Evolutionary conservation across 2,113 vertebrate genomes (phyloP), one percentile per base, ranked within the genome.

Genomic region (Natator depressus): DNA sequence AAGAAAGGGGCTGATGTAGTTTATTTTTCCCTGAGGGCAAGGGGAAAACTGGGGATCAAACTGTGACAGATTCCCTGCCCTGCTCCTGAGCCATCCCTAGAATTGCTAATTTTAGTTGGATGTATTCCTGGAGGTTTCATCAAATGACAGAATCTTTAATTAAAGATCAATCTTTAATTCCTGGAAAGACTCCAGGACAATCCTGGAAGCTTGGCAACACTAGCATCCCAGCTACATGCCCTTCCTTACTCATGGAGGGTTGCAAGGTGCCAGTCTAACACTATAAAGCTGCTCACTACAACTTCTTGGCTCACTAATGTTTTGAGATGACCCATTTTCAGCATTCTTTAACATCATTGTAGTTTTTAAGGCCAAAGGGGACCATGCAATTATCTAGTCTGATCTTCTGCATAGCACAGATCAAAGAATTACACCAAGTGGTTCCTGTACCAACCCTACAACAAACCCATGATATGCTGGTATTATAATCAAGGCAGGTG

Each of bases 301-400:
- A 4, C 6, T n/a, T 80, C 14, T 6, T 6, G 46, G 80, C 46
- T 38, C 82, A 79, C 10, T 27, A 83, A 2, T 4, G 1, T 62
- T 88, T 87, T 27, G 24, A 82, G 51, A 53, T 38, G 53, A n/a
- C 35, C 51, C 38, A 14, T 54, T 54, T 53, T 14, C 12, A 38
- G 17, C 17, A n/a, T 69, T 38, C 35, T 38, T 69, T 38, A 69
- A 69, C 35, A 69, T 35, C 19, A 20, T 47, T 93, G 27, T 46
- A 93, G 17, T 24, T 49, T 54, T 84, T 54, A 94, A 91, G 89
- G 72, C 2, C 78, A 91, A n/a, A 88, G 3, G 4, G 85, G 1
- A 0, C 4, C n/a, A n/a, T 50, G 53, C 75, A 25, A 83, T 83
- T 81, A 50, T 10, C 12, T 24, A 51, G 1, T 80, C 16, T 79